phyloP scores from a whole-genome alignment of 2,113 vertebrate species.

The Pelodiscus sinensis region DNA sequence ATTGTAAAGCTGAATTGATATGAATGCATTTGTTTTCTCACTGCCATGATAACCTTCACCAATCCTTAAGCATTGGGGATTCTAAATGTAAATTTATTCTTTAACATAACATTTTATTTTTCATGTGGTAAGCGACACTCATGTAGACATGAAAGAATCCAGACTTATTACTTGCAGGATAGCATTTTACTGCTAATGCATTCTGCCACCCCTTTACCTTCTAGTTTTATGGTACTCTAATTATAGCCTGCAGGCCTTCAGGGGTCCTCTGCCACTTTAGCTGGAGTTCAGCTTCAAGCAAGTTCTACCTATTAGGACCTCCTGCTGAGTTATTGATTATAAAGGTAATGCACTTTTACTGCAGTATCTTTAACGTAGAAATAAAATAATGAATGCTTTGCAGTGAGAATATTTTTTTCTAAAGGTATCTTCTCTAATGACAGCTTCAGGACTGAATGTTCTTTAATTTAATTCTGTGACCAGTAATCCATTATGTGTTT shows the following conservation, averaged over 20 bases:
- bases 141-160: conserved; percentile 83
- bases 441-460: not conserved
- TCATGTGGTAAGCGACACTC: conserved; percentile 71
- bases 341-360: conserved; percentile 74
- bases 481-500: not conserved
- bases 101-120: conserved; percentile 81
- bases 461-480: conserved; percentile 29
- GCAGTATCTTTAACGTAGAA: conserved; percentile 51
- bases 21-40: conserved; percentile 79
- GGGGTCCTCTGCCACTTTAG: conserved; percentile 63
- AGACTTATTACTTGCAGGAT: conserved; percentile 82
- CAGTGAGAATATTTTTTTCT: not conserved
- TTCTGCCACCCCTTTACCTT: conserved; percentile 63
- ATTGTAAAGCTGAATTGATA: conserved; percentile 64
- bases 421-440: conserved; percentile 34
- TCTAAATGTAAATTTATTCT: conserved; percentile 80
- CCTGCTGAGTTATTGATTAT: conserved; percentile 75
- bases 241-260: conserved; percentile 53
- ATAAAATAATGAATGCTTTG: conserved; percentile 68
- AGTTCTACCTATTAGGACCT: conserved; percentile 66
- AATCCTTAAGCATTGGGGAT: conserved; percentile 78
- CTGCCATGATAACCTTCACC: conserved; percentile 79
- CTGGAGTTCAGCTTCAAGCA: conserved; percentile 62
- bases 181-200: conserved; percentile 80
- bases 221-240: conserved; percentile 64